Percentiles rank a stretch among this genome's conserved stretches.
phyloP scores from a whole-genome alignment of 2,888 invertebrate genomes.

The Sympetrum striolatum region DNA sequence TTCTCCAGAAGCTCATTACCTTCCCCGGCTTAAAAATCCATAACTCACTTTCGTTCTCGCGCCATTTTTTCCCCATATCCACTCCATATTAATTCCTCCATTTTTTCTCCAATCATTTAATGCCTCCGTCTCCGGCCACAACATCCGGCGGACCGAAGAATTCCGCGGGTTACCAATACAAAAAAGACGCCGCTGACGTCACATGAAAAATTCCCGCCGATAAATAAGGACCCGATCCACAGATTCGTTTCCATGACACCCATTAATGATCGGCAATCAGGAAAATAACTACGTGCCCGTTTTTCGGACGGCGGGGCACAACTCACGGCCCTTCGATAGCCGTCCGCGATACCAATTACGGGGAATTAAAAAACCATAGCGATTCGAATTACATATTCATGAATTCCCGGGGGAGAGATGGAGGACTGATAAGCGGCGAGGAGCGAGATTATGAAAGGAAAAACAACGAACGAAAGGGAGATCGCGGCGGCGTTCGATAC shows the following conservation, averaged over 20 bases:
- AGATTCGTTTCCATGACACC: constrained; percentile 38
- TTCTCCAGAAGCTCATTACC: neutral
- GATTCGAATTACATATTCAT: constrained; percentile 40
- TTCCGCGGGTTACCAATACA: neutral
- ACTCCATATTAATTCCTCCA: neutral
- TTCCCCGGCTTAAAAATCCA: neutral
- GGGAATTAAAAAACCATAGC: constrained; percentile 39
- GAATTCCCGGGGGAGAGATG: constrained; percentile 28
- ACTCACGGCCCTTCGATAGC: constrained; percentile 27
- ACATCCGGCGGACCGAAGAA: neutral
- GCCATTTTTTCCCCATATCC: neutral
- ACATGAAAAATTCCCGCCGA: constrained; percentile 35
- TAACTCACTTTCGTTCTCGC: neutral
- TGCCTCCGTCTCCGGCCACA: neutral
- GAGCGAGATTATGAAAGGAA: constrained; percentile 33
- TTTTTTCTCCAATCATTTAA: neutral
- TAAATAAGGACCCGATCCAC: constrained; percentile 23
- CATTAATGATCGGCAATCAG: constrained; percentile 40
- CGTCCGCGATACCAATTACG: constrained; percentile 41
- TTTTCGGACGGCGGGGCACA: constrained; percentile 24
- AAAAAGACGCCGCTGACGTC: constrained; percentile 6
- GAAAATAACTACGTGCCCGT: constrained; percentile 39
- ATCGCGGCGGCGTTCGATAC: neutral
- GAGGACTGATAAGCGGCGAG: constrained; percentile 33
- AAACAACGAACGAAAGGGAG: constrained; percentile 34